Base-by-base conservation (phyloP, 2,888 invertebrate species). In the Anagyrus pseudococci region DNA sequence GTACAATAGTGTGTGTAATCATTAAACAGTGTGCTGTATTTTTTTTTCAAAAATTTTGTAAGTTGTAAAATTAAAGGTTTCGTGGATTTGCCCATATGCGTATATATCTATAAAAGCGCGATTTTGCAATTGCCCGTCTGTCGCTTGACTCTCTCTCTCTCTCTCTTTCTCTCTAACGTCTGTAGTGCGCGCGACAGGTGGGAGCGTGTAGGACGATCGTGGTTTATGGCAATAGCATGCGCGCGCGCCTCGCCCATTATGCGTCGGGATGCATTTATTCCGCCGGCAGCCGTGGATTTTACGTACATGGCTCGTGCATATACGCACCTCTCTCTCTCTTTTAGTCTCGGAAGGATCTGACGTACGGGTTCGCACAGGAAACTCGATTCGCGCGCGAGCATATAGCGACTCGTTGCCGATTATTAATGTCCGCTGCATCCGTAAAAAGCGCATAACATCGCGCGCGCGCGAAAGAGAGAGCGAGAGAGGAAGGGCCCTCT, bases 191-290 rank as follows among this genome's bases (percentile, higher is more conserved):
- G 70, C 73, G 74, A 78, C 78, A 78, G 78, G 78, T 78, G 78
- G 74, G 77, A 74, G 70, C 73, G 77, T 75, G 78, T 78, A 76
- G 78, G 78, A 78, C 75, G 78, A 73, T 74, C 72, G 48, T 76
- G 69, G 72, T 78, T 78, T 77, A 77, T 74, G 71, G 75, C 74
- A 70, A 76, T 75, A 71, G 69, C 71, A 58, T 60, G 67, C 71
- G 68, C 61, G 67, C 71, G 68, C 73, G 77, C 74, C 77, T 78
- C 76, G 72, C 75, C 75, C 76, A 76, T 76, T 76, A 72, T 68
- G 66, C 69, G 69, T 68, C 70, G 50, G 8, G 40, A 72, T 75
- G 71, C 75, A 75, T 75, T 74, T 70, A 71, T 72, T 70, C 68
- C 60, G 59, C 58, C 65, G 53, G 52, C 54, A 58, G 60, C 25